Conservation (phyloP, 1,140 invertebrate genomes). For the Drosophila ficusphila region DNA sequence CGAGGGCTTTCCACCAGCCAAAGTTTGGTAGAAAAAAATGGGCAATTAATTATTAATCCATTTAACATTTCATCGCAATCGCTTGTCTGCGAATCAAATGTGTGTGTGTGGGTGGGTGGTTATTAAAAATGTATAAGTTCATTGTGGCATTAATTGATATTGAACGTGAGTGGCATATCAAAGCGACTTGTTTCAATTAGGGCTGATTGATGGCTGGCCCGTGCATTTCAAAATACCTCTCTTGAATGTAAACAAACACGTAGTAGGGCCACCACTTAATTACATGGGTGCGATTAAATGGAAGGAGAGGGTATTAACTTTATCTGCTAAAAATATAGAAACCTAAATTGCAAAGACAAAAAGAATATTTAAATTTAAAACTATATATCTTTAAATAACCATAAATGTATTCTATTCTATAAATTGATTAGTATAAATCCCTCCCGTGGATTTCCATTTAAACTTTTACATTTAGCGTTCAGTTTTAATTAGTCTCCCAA, state of each 20-base stretch:
- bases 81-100: constrained; percentile 24
- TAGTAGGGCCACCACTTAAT: neutral
- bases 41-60: constrained; percentile 50
- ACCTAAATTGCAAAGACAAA: too few species aligned
- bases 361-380: too few species aligned
- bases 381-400: too few species aligned
- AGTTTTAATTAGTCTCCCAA: constrained; percentile 63
- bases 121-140: constrained; percentile 58
- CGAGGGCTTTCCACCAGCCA: constrained; percentile 3
- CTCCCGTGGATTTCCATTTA: too few species aligned
- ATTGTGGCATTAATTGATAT: constrained; percentile 39
- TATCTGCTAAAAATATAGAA: too few species aligned
- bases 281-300: neutral
- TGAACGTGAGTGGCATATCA: constrained; percentile 44
- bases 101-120: too few species aligned
- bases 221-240: constrained; percentile 9
- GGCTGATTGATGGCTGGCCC: constrained; percentile 21
- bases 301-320: too few species aligned
- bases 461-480: too few species aligned
- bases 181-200: constrained; percentile 46
- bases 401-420: too few species aligned
- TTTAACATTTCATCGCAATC: constrained; percentile 13
- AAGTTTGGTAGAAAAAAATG: neutral
- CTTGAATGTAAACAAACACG: neutral
- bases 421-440: too few species aligned